Evolutionary conservation across 2,113 vertebrate species (phyloP).

Genomic region (Lathamus discolor): DNA sequence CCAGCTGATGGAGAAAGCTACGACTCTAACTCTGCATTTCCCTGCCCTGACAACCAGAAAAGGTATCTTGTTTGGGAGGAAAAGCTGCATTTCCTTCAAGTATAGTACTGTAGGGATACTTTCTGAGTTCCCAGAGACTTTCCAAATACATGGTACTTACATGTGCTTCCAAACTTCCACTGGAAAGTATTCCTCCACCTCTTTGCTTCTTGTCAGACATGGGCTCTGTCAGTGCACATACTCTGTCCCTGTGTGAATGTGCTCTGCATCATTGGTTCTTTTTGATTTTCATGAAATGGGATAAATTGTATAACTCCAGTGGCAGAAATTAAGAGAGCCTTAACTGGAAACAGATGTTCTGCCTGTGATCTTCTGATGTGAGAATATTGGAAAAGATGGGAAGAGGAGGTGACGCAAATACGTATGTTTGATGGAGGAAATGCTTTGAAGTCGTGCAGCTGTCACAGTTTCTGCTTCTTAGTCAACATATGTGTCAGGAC

Average conservation of each 20-base stretch:
- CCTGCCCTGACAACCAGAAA: not conserved
- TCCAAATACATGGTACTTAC: not conserved
- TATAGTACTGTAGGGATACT: not conserved
- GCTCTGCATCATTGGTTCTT: not conserved
- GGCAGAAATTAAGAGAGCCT: not conserved
- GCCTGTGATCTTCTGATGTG: slow-evolving; percentile 22
- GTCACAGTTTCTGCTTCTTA: slow-evolving; percentile 27
- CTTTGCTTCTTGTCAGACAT: not conserved
- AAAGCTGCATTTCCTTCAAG: not conserved
- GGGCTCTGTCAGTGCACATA: not conserved
- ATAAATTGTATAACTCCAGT: not conserved
- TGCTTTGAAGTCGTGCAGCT: slow-evolving; percentile 63
- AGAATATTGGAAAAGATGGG: slow-evolving; percentile 28
- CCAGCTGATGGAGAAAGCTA: not conserved
- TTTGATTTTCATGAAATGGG: not conserved
- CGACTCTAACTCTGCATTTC: not conserved
- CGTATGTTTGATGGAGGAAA: slow-evolving; percentile 22
- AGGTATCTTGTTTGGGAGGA: not conserved
- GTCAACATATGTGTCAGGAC: slow-evolving; percentile 33
- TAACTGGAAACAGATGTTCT: slow-evolving; percentile 25
- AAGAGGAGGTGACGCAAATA: slow-evolving; percentile 3
- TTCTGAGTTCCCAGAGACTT: not conserved
- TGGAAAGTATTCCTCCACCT: not conserved
- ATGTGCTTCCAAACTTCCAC: not conserved
- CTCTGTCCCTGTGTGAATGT: fast-evolving